phyloP scores from a whole-genome alignment of 1,140 invertebrate genomes.

The Heliconius hewitsoni region DNA sequence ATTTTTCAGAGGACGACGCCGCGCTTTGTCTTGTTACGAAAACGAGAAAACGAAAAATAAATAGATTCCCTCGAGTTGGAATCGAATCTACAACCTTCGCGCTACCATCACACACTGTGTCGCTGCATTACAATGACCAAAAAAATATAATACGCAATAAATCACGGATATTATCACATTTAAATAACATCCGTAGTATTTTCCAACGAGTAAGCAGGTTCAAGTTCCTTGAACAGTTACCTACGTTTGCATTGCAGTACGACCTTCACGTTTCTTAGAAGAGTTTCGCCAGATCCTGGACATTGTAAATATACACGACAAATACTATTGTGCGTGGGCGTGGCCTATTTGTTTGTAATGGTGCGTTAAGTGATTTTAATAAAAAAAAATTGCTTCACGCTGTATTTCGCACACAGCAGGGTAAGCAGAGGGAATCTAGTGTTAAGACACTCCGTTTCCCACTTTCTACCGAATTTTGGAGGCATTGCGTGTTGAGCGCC shows the following conservation, averaged over 20 bases:
- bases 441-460: too few species aligned
- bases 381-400: too few species aligned
- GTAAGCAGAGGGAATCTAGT: too few species aligned
- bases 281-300: slow-evolving; percentile 26
- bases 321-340: not conserved
- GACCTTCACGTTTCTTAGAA: slow-evolving; percentile 34
- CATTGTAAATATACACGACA: not conserved
- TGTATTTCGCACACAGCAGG: too few species aligned
- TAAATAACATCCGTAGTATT: slow-evolving; percentile 23
- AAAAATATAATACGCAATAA: slow-evolving; percentile 8
- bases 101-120: not conserved
- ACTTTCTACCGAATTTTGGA: too few species aligned
- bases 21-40: too few species aligned
- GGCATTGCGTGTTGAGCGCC: too few species aligned
- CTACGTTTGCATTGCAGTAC: not conserved
- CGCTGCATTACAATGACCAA: not conserved
- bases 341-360: not conserved
- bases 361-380: not conserved
- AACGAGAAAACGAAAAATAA: too few species aligned
- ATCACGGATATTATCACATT: slow-evolving; percentile 11
- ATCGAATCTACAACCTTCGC: not conserved
- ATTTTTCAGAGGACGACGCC: too few species aligned
- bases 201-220: not conserved
- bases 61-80: too few species aligned
- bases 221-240: slow-evolving; percentile 30